These are phyloP conservation scores for Paramormyrops kingsleyae DNA, from an alignment of 2,113 vertebrate genomes.

Conservation along the genomic window DNA sequence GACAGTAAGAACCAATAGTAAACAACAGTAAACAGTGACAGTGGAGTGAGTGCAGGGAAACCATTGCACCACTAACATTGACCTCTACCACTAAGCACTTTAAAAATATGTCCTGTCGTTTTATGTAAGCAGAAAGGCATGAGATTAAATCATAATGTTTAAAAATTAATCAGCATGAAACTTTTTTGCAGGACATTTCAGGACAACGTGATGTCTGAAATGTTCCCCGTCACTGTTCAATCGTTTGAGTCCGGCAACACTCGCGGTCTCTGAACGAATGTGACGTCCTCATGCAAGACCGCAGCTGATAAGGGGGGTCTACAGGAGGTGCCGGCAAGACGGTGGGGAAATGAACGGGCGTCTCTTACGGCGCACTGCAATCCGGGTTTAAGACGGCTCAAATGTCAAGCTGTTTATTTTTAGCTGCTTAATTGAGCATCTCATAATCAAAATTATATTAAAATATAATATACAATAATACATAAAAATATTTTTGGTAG, in stretches of 20 bases:
- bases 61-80: not conserved
- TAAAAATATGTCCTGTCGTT: not conserved
- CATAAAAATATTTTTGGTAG: not conserved
- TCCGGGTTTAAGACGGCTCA: not conserved
- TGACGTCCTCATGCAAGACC: not conserved
- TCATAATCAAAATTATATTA: not conserved
- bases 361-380: not conserved
- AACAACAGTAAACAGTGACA: not conserved
- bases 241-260: not conserved
- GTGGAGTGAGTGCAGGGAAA: not conserved
- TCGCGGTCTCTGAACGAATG: not conserved
- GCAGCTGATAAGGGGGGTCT: not conserved
- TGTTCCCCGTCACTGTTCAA: not conserved
- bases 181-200: not conserved
- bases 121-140: not conserved
- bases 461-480: not conserved
- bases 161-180: not conserved
- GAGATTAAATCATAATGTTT: not conserved
- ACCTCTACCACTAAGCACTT: not conserved
- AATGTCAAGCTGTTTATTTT: not conserved
- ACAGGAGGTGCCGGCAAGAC: not conserved
- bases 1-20: not conserved
- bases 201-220: not conserved
- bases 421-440: not conserved
- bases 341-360: not conserved